Conservation (phyloP, 2,113 vertebrate genomes). For the Cyprinodon tularosa region DNA sequence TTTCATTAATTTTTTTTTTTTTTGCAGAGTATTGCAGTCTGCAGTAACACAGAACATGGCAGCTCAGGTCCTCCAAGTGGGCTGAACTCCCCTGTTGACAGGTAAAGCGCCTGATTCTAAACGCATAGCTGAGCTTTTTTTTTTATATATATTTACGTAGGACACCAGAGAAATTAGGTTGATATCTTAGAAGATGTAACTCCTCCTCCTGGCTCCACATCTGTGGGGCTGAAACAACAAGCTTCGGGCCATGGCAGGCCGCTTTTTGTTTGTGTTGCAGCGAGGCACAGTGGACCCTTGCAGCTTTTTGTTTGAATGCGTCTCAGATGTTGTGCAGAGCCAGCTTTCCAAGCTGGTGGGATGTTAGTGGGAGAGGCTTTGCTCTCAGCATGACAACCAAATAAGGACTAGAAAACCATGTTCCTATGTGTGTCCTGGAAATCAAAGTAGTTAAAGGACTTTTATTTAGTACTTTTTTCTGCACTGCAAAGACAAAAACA, state of each 20-base stretch:
- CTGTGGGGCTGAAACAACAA: constrained; percentile 50
- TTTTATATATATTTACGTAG: neutral
- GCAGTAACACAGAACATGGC: constrained; percentile 68
- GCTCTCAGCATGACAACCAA: constrained; percentile 36
- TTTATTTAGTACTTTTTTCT: neutral
- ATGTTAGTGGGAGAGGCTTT: constrained; percentile 39
- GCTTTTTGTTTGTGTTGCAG: constrained; percentile 44
- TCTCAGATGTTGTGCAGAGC: constrained; percentile 48
- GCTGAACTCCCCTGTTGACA: constrained; percentile 88
- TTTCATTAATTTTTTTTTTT: constrained; percentile 10
- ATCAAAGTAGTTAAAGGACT: neutral
- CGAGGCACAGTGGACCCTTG: constrained; percentile 33
- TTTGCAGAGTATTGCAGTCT: constrained; percentile 85
- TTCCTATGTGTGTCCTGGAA: neutral
- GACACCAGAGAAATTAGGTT: constrained; percentile 11
- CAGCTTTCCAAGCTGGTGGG: constrained; percentile 53
- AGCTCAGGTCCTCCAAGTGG: constrained; percentile 78
- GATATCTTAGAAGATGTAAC: constrained; percentile 12
- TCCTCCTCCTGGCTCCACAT: constrained; percentile 43
- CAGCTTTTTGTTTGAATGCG: constrained; percentile 50
- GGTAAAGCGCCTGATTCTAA: constrained; percentile 72
- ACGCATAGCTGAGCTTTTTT: neutral
- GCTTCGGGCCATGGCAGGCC: constrained; percentile 16
- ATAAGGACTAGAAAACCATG: constrained; percentile 3
- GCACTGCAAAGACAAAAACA: neutral